These are phyloP conservation scores for Phrynosoma blainvillii DNA, from an alignment of 2,113 vertebrate species.

Conservation along the genomic window DNA sequence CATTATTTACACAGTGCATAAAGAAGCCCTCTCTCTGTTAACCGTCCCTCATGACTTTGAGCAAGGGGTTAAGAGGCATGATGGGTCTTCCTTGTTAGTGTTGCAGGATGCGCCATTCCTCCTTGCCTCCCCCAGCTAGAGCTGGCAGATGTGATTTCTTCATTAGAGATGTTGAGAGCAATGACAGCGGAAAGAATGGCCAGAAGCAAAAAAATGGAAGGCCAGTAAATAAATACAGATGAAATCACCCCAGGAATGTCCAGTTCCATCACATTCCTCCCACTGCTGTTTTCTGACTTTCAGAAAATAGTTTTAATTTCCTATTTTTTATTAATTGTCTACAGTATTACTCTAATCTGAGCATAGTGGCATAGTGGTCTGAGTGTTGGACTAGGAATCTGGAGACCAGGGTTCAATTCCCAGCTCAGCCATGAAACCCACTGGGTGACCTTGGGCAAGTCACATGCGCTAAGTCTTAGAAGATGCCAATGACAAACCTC, in stretches of 20 bases:
- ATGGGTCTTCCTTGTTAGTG: not conserved
- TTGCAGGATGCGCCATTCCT: not conserved
- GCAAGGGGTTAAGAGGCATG: not conserved
- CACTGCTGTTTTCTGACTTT: not conserved
- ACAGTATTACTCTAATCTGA: too few relatives aligned
- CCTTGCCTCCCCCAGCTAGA: not conserved
- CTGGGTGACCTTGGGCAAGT: too few relatives aligned
- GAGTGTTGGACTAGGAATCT: too few relatives aligned
- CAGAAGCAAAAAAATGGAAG: not conserved
- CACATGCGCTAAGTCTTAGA: too few relatives aligned
- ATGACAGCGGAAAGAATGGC: not conserved
- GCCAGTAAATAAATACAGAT: not conserved
- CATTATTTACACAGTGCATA: not conserved
- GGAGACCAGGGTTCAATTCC: too few relatives aligned
- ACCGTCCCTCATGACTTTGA: not conserved
- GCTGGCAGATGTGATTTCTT: not conserved
- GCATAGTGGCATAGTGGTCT: too few relatives aligned
- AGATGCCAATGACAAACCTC: too few relatives aligned
- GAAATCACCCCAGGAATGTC: not conserved
- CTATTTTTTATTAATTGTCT: not conserved
- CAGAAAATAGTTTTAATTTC: not conserved
- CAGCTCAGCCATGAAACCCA: too few relatives aligned
- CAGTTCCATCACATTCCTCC: not conserved
- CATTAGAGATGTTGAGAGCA: not conserved
- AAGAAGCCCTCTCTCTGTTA: conserved; percentile 4